Evolutionary conservation across 1,140 invertebrate species (phyloP).

Genomic region (Cydia amplana): DNA sequence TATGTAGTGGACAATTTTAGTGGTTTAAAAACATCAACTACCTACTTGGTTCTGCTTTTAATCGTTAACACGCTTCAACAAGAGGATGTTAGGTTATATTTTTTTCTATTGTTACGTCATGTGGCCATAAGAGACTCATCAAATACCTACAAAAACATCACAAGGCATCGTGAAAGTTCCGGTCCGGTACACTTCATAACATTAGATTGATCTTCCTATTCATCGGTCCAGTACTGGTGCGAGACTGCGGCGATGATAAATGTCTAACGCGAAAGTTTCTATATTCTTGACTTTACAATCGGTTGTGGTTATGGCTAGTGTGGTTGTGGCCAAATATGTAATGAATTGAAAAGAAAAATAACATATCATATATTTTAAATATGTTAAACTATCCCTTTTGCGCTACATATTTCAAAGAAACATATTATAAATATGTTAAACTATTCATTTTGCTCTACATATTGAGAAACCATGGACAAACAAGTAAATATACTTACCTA

Average conservation of each 20-base stretch:
- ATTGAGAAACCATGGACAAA: no score
- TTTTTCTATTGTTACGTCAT: not conserved
- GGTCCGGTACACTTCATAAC: slow-evolving; percentile 5
- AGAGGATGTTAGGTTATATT: not conserved
- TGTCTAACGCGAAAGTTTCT: not conserved
- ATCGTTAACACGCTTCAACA: not conserved
- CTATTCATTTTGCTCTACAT: no score
- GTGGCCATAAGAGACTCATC: slow-evolving; percentile 3
- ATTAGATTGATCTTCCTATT: not conserved
- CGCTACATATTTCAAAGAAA: no score
- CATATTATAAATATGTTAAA: no score
- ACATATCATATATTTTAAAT: not conserved
- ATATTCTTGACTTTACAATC: not conserved
- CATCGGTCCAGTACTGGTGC: not conserved
- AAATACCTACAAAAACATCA: slow-evolving; percentile 7
- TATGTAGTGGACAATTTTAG: not conserved
- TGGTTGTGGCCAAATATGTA: not conserved
- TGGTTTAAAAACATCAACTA: not conserved
- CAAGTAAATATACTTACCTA: no score
- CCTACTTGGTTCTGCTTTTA: not conserved
- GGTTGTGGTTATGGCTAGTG: not conserved
- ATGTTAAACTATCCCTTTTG: no score
- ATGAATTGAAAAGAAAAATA: not conserved
- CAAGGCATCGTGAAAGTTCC: slow-evolving; percentile 6
- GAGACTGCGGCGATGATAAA: not conserved